Evolutionary conservation across 2,113 vertebrate genomes (phyloP).

Genomic region (Cyphomyrus plagiostoma): DNA sequence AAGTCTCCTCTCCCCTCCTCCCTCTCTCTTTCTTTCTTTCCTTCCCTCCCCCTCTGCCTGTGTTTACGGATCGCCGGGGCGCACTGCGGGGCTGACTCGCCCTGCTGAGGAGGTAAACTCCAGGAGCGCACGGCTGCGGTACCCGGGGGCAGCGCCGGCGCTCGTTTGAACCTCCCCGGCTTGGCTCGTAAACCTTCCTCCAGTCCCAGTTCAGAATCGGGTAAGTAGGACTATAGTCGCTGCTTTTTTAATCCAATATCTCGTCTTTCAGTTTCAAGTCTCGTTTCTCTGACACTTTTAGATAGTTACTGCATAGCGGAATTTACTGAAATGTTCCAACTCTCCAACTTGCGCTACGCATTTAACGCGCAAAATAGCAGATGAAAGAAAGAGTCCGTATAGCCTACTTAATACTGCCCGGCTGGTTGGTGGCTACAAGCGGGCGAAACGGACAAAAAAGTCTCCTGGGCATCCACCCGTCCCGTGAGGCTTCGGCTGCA

Average conservation of each 20-base stretch:
- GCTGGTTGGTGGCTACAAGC: not conserved
- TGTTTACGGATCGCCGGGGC: slow-evolving; percentile 24
- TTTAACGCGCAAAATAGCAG: not conserved
- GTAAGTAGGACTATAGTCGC: not conserved
- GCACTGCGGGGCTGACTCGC: not conserved
- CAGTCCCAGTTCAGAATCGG: not conserved
- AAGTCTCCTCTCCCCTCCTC: slow-evolving; percentile 11
- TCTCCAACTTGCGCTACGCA: not conserved
- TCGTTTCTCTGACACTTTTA: not conserved
- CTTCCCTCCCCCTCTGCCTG: slow-evolving; percentile 27
- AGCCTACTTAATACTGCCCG: not conserved
- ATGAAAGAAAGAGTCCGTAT: not conserved
- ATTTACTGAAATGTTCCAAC: not conserved
- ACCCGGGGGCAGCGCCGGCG: not conserved
- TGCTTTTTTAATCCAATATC: not conserved
- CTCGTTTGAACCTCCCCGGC: not conserved
- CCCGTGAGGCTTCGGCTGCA: not conserved
- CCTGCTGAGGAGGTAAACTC: slow-evolving; percentile 9
- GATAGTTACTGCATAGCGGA: not conserved
- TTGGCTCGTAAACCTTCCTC: not conserved
- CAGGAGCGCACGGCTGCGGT: not conserved
- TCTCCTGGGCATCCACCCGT: not conserved
- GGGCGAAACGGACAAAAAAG: not conserved
- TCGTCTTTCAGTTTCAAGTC: not conserved
- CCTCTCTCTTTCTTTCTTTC: slow-evolving; percentile 18